These are phyloP conservation scores for Rhabdomys dilectus DNA, from an alignment of 2,113 vertebrate species.

Conservation along the genomic window DNA sequence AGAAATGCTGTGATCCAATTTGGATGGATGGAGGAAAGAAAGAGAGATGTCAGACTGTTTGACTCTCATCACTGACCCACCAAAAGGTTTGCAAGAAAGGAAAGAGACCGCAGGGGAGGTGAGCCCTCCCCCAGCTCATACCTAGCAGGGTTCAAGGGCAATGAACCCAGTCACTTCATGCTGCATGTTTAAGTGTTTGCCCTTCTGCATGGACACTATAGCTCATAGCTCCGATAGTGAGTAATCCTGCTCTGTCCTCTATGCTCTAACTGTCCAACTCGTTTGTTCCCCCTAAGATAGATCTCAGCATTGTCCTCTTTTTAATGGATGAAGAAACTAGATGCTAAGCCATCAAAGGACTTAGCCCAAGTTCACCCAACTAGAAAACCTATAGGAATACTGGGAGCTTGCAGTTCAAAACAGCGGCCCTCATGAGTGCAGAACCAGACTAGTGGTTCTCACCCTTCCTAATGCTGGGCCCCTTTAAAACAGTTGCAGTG, in stretches of 20 bases:
- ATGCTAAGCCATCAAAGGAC: not conserved
- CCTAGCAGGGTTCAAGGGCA: not conserved
- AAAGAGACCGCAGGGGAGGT: not conserved
- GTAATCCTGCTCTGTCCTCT: not conserved
- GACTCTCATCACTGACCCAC: not conserved
- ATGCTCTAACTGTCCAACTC: not conserved
- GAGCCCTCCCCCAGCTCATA: rapidly evolving
- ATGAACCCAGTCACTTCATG: not conserved
- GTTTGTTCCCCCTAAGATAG: not conserved
- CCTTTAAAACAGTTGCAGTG: too few species aligned
- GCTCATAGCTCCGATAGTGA: not conserved
- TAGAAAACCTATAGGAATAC: not conserved
- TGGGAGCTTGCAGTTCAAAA: not conserved
- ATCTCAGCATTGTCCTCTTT: not conserved
- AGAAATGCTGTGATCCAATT: not conserved
- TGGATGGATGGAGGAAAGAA: not conserved
- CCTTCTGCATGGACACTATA: rapidly evolving
- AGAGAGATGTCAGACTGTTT: not conserved
- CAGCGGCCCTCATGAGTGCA: too few species aligned
- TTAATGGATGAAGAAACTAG: not conserved
- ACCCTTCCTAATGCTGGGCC: too few species aligned
- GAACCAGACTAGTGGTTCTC: not conserved
- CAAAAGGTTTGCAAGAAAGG: not conserved
- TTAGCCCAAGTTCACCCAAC: not conserved
- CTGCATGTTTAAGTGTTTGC: not conserved